A percentile compares a stretch with the other conserved stretches of the same genome.
Conservation (phyloP, 2,888 invertebrate genomes). For the Dilophus febrilis region DNA sequence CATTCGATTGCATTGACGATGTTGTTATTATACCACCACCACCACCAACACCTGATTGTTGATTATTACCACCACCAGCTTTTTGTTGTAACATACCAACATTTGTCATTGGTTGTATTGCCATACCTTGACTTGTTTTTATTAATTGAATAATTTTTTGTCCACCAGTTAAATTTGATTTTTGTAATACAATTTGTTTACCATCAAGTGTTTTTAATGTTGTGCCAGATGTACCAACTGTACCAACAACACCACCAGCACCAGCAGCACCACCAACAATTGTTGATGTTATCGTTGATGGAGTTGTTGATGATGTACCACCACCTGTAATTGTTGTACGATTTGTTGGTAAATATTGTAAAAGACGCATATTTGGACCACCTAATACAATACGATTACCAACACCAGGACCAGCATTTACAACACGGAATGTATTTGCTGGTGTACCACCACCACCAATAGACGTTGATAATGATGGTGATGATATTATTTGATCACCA, state of each 20-base stretch:
- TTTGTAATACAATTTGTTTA: slow-evolving; percentile 55
- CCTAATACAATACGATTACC: slow-evolving; percentile 25
- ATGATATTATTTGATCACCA: no score
- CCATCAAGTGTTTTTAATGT: slow-evolving; percentile 33
- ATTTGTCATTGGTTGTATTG: slow-evolving; percentile 43
- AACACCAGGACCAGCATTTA: no score
- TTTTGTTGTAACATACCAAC: slow-evolving; percentile 25
- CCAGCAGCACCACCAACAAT: no score
- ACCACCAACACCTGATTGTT: slow-evolving; percentile 2
- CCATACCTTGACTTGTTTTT: slow-evolving; percentile 82
- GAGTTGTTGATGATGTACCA: slow-evolving; percentile 8
- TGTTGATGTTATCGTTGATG: neutral
- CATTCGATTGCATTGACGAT: no score
- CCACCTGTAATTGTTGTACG: slow-evolving; percentile 7
- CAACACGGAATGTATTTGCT: no score
- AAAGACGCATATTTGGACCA: slow-evolving; percentile 23
- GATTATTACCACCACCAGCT: slow-evolving; percentile 5
- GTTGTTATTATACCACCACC: no score
- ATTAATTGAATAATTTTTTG: slow-evolving; percentile 77
- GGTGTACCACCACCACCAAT: no score
- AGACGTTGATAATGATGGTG: no score
- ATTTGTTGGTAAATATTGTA: slow-evolving; percentile 19
- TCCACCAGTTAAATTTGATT: slow-evolving; percentile 36
- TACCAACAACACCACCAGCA: slow-evolving; percentile 7
- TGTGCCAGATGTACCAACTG: slow-evolving; percentile 9